These are phyloP conservation scores for Drosophila repleta DNA, from an alignment of 1,140 invertebrate species.

Conservation along the genomic window DNA sequence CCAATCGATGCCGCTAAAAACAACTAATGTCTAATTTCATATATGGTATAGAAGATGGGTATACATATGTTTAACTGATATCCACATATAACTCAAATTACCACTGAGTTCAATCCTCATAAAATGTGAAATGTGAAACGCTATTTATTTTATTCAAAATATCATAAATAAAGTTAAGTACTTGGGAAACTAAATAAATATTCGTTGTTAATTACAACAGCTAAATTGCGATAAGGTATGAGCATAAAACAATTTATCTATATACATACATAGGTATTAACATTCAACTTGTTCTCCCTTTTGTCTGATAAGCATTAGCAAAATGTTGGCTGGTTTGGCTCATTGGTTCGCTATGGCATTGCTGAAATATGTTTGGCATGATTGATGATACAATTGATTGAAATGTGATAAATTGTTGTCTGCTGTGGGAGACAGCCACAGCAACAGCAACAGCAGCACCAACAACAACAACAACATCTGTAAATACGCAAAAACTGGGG, in stretches of 20 bases:
- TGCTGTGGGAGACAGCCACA: slow-evolving; percentile 38
- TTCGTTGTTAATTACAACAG: no score
- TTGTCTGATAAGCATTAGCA: slow-evolving; percentile 26
- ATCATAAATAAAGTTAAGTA: no score
- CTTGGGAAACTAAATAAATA: no score
- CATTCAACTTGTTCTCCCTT: slow-evolving; percentile 8
- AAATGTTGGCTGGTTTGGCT: slow-evolving; percentile 11
- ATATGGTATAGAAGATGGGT: no score
- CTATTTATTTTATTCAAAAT: no score
- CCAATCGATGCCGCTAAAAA: no score
- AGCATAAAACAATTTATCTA: not conserved
- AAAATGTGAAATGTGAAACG: no score
- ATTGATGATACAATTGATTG: slow-evolving; percentile 74
- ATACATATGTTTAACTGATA: no score
- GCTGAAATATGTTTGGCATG: slow-evolving; percentile 55
- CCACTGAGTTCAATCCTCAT: no score
- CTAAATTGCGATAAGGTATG: not conserved
- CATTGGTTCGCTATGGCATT: slow-evolving; percentile 12
- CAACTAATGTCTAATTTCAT: no score
- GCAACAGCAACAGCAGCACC: slow-evolving; percentile 15
- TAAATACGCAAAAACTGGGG: not conserved
- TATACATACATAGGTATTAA: not conserved
- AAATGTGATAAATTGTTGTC: slow-evolving; percentile 75
- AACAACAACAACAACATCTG: slow-evolving; percentile 18
- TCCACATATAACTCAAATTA: no score